These are phyloP conservation scores for Sarcophaga rosellei DNA, from an alignment of 2,888 invertebrate species.

Conservation along the genomic window DNA sequence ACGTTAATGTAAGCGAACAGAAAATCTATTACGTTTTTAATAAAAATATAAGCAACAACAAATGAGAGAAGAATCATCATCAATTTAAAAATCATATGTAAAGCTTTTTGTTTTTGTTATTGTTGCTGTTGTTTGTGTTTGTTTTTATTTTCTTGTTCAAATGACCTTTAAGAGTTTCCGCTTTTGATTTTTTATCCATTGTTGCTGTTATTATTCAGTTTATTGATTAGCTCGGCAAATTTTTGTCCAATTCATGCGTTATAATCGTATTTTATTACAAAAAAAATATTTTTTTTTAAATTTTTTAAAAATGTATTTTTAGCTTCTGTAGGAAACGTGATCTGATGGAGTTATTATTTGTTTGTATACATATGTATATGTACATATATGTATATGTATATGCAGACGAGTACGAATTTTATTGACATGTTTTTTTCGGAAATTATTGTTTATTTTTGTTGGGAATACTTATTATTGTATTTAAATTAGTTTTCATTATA, in stretches of 20 bases:
- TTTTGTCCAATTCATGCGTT: neutral
- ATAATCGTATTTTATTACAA: neutral
- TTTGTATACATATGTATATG: no score
- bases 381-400: no score
- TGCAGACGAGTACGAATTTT: no score
- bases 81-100: no score
- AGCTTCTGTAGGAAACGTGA: neutral
- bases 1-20: no score
- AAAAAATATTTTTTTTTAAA: neutral
- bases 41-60: no score
- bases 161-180: constrained; percentile 49
- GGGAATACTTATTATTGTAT: neutral
- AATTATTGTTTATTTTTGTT: constrained; percentile 8
- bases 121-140: no score
- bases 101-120: no score
- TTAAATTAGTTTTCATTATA: neutral
- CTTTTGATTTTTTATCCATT: constrained; percentile 15
- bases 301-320: neutral
- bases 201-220: neutral
- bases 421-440: no score
- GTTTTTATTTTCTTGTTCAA: neutral
- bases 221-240: no score
- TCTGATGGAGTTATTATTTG: neutral
- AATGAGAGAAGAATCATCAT: no score
- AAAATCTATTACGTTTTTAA: no score